Evolutionary conservation across 2,113 vertebrate genomes (phyloP).

Genomic region (Ictalurus furcatus): DNA sequence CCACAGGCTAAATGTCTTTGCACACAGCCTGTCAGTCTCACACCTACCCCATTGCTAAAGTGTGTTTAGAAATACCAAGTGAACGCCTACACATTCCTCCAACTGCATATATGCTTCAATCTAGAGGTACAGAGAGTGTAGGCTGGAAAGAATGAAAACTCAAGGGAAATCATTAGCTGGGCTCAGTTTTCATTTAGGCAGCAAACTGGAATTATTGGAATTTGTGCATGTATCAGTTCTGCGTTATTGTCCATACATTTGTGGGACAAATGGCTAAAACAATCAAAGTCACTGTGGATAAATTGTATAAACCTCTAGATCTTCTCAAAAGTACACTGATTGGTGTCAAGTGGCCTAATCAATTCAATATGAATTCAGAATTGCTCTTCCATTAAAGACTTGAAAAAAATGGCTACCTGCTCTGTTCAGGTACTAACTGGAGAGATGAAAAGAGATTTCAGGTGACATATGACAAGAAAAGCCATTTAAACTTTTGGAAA

Average conservation of each 20-base stretch:
- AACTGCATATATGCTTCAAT: slow-evolving; percentile 1
- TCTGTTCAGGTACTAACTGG: not conserved
- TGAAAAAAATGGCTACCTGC: not conserved
- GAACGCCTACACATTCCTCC: slow-evolving; percentile 7
- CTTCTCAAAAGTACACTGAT: not conserved
- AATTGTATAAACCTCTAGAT: not conserved
- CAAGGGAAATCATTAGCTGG: not conserved
- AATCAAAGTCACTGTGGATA: not conserved
- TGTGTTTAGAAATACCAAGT: slow-evolving; percentile 25
- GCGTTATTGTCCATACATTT: not conserved
- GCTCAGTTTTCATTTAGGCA: not conserved
- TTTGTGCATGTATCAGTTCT: not conserved
- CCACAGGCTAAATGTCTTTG: slow-evolving; percentile 28
- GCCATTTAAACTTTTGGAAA: not conserved
- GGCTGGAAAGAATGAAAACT: slow-evolving; percentile 4
- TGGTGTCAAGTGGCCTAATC: not conserved
- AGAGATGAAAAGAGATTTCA: not conserved
- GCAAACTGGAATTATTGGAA: too few species aligned
- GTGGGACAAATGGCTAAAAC: not conserved
- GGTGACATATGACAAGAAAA: not conserved
- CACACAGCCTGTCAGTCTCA: slow-evolving; percentile 18
- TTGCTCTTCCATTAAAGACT: not conserved
- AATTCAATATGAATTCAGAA: not conserved
- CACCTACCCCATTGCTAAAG: slow-evolving; percentile 20
- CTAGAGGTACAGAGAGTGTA: slow-evolving; percentile 12